phyloP scores from a whole-genome alignment of 2,888 invertebrate species.

The Pseudococcus longispinus region DNA sequence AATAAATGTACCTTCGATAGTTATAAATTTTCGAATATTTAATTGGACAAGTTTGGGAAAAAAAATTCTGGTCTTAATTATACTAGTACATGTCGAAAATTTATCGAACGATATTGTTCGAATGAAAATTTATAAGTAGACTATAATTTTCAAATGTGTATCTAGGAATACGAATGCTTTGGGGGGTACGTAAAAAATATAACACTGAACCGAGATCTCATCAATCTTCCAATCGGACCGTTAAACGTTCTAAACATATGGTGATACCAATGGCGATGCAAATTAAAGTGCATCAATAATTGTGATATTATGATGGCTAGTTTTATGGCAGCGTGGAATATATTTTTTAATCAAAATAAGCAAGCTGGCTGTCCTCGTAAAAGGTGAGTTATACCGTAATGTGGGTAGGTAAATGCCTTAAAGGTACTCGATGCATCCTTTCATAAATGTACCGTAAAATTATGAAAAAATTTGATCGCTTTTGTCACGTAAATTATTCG shows the following conservation, averaged over 20 bases:
- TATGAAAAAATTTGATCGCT: background rate
- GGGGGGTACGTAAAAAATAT: background rate
- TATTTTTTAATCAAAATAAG: background rate
- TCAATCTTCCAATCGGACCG: slow-evolving; percentile 5
- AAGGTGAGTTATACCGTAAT: background rate
- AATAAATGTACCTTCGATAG: background rate
- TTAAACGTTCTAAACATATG: background rate
- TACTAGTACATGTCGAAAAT: background rate
- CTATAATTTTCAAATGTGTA: background rate
- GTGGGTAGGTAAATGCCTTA: slow-evolving; percentile 10
- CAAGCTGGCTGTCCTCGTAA: background rate
- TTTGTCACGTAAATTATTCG: background rate
- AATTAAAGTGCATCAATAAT: slow-evolving; percentile 41
- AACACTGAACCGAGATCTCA: background rate
- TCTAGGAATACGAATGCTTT: background rate
- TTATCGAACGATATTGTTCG: slow-evolving; percentile 21
- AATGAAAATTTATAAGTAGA: background rate
- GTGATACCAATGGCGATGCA: slow-evolving; percentile 34
- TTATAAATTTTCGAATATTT: background rate
- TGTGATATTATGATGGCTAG: background rate
- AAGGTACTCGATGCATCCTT: background rate
- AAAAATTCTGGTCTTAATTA: background rate
- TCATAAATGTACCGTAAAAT: background rate
- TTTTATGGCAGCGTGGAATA: background rate
- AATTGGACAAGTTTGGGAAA: slow-evolving; percentile 1